phyloP scores from a whole-genome alignment of 2,113 vertebrate genomes.

The Eudyptes chrysolophus region DNA sequence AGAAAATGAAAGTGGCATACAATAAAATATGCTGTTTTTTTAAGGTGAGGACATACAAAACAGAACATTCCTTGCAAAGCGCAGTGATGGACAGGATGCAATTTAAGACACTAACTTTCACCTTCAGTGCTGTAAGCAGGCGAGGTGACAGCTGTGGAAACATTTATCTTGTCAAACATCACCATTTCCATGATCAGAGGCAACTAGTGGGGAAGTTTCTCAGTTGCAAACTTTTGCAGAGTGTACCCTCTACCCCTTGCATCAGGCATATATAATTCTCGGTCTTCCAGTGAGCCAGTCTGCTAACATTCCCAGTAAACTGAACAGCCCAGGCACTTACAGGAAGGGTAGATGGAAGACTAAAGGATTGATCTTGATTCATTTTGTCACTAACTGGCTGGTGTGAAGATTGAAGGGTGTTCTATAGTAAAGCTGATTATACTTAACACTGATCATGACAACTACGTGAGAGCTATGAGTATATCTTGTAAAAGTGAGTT shows the following conservation, averaged over 20 bases:
- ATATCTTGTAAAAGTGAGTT: background rate
- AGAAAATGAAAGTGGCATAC: background rate
- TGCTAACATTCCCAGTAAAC: background rate
- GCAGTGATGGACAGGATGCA: background rate
- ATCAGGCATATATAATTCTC: background rate
- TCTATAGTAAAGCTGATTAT: background rate
- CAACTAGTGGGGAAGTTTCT: background rate
- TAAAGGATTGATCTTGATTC: background rate
- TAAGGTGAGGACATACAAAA: background rate
- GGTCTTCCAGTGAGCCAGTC: background rate
- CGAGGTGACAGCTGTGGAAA: background rate
- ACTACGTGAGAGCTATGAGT: background rate
- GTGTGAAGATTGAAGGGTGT: background rate
- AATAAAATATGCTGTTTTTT: background rate
- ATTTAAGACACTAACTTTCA: background rate
- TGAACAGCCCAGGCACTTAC: background rate
- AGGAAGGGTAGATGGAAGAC: background rate
- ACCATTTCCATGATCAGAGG: too few relatives aligned
- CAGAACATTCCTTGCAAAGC: background rate
- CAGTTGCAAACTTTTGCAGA: background rate
- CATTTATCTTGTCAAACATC: background rate
- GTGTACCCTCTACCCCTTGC: background rate
- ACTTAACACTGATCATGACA: background rate
- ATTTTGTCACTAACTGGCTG: background rate
- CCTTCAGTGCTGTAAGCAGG: background rate